Evolutionary conservation across 2,888 invertebrate species (phyloP).

Genomic region (Philereme vetulata): DNA sequence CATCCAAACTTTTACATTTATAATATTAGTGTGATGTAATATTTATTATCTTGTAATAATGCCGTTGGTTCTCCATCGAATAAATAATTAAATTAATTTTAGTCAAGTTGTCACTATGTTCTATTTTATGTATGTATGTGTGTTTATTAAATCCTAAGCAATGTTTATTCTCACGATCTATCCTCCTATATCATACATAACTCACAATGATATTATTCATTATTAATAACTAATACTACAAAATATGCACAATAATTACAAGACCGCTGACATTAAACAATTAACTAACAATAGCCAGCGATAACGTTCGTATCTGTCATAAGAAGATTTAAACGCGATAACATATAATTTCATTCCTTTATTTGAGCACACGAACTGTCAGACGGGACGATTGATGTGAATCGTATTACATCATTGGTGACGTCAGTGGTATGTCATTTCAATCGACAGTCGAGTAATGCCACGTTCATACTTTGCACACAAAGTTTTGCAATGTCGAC

Average conservation of each 20-base stretch:
- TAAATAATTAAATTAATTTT: too few species aligned
- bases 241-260: constrained; percentile 13
- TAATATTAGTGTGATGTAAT: too few species aligned
- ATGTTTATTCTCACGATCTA: neutral
- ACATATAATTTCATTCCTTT: constrained; percentile 37
- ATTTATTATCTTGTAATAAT: too few species aligned
- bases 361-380: constrained; percentile 38
- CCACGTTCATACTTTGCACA: constrained; percentile 29
- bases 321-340: constrained; percentile 34
- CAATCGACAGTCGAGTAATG: constrained; percentile 59
- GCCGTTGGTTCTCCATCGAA: too few species aligned
- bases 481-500: constrained; percentile 11
- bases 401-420: constrained; percentile 73
- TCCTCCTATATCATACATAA: neutral
- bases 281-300: constrained; percentile 19
- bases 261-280: constrained; percentile 18
- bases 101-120: too few species aligned
- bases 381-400: constrained; percentile 41
- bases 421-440: constrained; percentile 67
- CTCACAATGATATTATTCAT: too few species aligned
- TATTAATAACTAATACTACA: too few species aligned
- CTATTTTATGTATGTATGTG: too few species aligned
- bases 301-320: constrained; percentile 12
- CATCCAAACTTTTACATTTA: too few species aligned
- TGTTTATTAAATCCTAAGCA: too few species aligned